Percentiles rank a stretch among this genome's conserved stretches.
phyloP scores from a whole-genome alignment of 1,140 invertebrate species.

The Capitella teleta region DNA sequence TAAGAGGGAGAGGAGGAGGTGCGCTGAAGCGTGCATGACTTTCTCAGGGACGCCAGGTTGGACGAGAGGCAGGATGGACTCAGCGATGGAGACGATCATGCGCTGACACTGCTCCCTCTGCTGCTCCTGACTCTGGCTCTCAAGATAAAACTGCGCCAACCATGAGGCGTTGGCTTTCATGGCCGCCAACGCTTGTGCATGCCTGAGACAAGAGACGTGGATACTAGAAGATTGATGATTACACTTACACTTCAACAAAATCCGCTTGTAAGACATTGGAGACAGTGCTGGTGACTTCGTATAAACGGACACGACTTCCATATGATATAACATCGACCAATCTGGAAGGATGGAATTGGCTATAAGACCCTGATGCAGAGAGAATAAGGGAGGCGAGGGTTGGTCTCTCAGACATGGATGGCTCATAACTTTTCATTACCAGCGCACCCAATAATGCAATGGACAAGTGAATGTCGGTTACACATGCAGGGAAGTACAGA shows the following conservation, averaged over 20 bases:
- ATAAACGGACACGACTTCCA: conserved; percentile 38
- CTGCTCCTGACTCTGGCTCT: conserved; percentile 20
- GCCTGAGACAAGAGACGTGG: conserved; percentile 36
- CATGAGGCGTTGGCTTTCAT: conserved; percentile 57
- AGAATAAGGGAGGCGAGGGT: too few species aligned
- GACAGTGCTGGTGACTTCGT: conserved; percentile 40
- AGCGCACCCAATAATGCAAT: too few species aligned
- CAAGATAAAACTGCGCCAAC: conserved; percentile 39
- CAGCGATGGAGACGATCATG: conserved; percentile 30
- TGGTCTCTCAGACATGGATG: too few species aligned
- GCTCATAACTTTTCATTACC: too few species aligned
- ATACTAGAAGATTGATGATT: too few species aligned
- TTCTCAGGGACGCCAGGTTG: conserved; percentile 38
- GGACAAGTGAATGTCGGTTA: too few species aligned
- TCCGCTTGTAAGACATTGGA: conserved; percentile 41
- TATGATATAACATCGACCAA: conserved; percentile 39
- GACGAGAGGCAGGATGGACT: conserved; percentile 11
- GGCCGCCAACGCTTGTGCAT: conserved; percentile 56
- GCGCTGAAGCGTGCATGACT: conserved; percentile 50
- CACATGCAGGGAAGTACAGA: too few species aligned
- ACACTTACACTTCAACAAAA: conserved; percentile 46
- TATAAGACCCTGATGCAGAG: too few species aligned
- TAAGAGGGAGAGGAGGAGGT: conserved; percentile 50
- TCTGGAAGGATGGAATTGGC: too few species aligned
- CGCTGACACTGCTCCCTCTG: conserved; percentile 25